A percentile compares a stretch with the other conserved stretches of the same genome.
Evolutionary conservation across 53 echinoderm and acorn worm species (phyloP).

Genomic region (Echinometra lucunter): DNA sequence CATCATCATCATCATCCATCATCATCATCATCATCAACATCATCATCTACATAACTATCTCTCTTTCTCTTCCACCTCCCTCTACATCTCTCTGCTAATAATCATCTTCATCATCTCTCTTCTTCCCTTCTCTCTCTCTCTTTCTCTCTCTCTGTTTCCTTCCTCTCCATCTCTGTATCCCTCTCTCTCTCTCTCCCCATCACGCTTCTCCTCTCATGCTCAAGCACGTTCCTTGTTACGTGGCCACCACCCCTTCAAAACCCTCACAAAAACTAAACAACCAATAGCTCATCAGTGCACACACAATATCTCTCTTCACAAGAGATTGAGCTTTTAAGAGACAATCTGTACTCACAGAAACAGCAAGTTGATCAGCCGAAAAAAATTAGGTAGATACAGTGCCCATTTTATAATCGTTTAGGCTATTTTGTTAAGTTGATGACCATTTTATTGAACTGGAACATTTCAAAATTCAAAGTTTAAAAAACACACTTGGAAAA

Average conservation of each 20-base stretch:
- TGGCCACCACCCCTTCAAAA: neutral
- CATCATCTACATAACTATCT: neutral
- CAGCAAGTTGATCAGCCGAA: constrained; percentile 1
- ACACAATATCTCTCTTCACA: constrained; percentile 1
- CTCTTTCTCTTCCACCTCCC: neutral
- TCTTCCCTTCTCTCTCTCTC: neutral
- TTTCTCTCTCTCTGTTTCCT: neutral
- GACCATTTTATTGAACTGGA: too few species aligned
- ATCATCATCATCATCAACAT: too few species aligned
- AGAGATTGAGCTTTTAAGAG: constrained; percentile 24
- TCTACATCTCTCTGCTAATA: neutral
- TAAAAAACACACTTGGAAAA: too few species aligned
- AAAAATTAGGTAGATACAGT: neutral
- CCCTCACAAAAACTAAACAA: neutral
- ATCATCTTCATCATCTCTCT: neutral
- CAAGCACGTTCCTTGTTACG: constrained; percentile 42
- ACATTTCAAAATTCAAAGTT: too few species aligned
- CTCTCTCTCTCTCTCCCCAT: neutral
- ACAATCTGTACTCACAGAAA: neutral
- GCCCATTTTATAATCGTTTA: neutral
- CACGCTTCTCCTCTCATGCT: neutral
- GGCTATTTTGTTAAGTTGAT: neutral
- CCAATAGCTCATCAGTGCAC: constrained; percentile 12
- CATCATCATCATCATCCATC: too few species aligned
- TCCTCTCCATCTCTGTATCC: neutral